Evolutionary conservation across 92 coral and sea anemone species (phyloP), one percentile per base, ranked within the genome.

Genomic region (Parazoanthus swiftii): DNA sequence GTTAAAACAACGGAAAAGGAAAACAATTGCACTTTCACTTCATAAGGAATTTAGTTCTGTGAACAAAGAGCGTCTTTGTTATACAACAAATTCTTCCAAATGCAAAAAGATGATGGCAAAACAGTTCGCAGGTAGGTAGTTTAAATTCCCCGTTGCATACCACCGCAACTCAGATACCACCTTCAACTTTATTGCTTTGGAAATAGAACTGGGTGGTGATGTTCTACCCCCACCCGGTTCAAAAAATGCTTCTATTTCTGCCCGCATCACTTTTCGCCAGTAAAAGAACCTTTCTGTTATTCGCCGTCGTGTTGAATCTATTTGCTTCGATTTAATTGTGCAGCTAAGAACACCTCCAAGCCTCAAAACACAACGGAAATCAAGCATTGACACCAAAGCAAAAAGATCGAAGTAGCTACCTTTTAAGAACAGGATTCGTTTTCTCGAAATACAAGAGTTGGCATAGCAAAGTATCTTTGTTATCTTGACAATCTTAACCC

Each of bases 121-220:
- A n/a, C 3, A 37, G n/a, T 7, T 6, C 23, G 81, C 44, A 37
- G 44, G 23, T 36, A 38, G 81, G 23, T 77, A 50, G 81, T 37
- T 77, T 36, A 77, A 77, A 77, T 77, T 8, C 43, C 37, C n/a
- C n/a, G 44, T 77, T 77, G 33, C 81, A 37, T 77, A 77, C 81
- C 33, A 77, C 81, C 23, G 23, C n/a, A 77, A 77, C 81, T 77
- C 81, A 21, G 81, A 77, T 36, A 8, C 81, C n/a, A 23, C 81
- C 23, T 77, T 77, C 81, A 77, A 77, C 81, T 77, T 23, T 36
- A 38, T 35, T 20, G 81, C 81, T 77, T 48, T 77, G 44, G 51
- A 46, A 4, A 46, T 46, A 46, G 51, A 46, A 46, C 51, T 4
- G 51, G 8, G 51, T 46, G 51, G 0, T 4, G 51, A 46, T 46